These are phyloP conservation scores for Brienomyrus brachyistius DNA, from an alignment of 2,113 vertebrate genomes.

Conservation along the genomic window DNA sequence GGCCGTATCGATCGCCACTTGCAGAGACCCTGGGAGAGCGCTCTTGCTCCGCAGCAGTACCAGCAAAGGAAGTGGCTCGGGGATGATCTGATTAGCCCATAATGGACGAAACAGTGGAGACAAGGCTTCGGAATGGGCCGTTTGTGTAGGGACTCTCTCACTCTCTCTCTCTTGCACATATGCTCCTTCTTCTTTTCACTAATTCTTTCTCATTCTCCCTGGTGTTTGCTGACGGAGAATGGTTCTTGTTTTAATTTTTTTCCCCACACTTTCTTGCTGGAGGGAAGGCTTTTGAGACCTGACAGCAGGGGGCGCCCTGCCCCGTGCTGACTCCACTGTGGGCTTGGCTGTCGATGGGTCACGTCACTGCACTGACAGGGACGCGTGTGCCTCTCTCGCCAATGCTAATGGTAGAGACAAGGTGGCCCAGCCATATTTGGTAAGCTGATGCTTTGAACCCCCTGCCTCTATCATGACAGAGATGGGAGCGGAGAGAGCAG, in stretches of 20 bases:
- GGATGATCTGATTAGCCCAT: slow-evolving; percentile 44
- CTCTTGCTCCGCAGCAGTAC: slow-evolving; percentile 41
- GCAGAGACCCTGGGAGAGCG: slow-evolving; percentile 45
- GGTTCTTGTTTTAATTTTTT: not conserved
- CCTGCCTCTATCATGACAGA: not conserved
- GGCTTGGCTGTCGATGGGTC: not conserved
- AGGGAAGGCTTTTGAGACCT: not conserved
- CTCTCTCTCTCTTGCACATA: slow-evolving; percentile 9
- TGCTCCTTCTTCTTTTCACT: not conserved
- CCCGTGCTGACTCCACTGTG: not conserved
- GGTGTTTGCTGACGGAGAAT: not conserved
- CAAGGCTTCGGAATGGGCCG: slow-evolving; percentile 28
- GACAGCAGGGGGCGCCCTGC: not conserved
- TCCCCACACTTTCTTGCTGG: not conserved
- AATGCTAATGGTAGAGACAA: not conserved
- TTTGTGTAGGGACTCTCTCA: slow-evolving; percentile 28
- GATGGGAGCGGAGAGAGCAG: not conserved
- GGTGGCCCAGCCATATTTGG: not conserved
- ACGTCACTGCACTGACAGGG: not conserved
- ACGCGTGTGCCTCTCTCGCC: not conserved
- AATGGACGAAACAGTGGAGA: slow-evolving; percentile 35
- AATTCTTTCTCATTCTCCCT: not conserved
- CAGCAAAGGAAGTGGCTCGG: slow-evolving; percentile 51
- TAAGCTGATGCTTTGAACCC: not conserved
- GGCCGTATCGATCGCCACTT: slow-evolving; percentile 61